phyloP scores from a whole-genome alignment of 2,888 invertebrate species.

The Agelastica alni region DNA sequence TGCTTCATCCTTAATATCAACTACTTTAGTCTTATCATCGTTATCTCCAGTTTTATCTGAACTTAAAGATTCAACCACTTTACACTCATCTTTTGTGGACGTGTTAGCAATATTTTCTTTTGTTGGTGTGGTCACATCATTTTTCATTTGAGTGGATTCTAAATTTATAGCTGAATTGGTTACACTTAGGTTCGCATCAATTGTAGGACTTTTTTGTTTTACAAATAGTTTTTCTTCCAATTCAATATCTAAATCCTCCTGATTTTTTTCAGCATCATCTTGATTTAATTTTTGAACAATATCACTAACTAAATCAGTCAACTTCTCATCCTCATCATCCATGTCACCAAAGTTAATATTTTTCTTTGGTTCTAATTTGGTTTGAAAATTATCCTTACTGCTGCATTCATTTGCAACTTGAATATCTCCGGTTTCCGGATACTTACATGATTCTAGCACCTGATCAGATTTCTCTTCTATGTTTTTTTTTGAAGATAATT shows the following conservation, averaged over 20 bases:
- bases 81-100: no score
- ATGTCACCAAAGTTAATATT: neutral
- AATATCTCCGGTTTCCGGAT: no score
- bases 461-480: no score
- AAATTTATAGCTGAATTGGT: neutral
- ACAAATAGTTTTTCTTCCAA: neutral
- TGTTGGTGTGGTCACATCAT: neutral
- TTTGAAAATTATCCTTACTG: neutral
- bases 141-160: neutral
- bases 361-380: neutral
- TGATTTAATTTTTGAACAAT: conserved; percentile 12
- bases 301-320: conserved; percentile 16
- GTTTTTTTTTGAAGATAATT: no score
- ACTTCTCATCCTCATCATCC: conserved; percentile 9
- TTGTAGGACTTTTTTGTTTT: neutral
- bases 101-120: neutral
- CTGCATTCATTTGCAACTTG: no score
- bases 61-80: no score
- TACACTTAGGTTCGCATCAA: neutral
- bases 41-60: neutral
- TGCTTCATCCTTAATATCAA: conserved; percentile 9
- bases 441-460: no score
- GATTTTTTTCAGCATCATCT: conserved; percentile 7
- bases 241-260: conserved; percentile 14
- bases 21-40: neutral